A percentile compares a stretch with the other conserved stretches of the same genome.
Conservation (phyloP, 2,888 invertebrate genomes). For the Margaritifera margaritifera region DNA sequence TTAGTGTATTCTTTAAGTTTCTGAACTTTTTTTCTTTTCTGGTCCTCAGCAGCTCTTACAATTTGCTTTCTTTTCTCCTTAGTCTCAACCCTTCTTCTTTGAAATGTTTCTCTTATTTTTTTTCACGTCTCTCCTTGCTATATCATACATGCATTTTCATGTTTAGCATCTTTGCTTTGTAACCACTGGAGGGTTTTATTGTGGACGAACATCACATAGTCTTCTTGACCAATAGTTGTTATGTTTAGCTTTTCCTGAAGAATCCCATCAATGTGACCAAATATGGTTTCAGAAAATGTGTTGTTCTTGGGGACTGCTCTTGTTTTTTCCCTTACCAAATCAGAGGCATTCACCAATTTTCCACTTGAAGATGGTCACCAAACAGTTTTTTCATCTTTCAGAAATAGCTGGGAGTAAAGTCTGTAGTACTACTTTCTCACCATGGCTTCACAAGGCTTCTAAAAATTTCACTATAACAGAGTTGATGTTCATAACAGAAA, state of each 20-base stretch:
- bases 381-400: conserved; percentile 16
- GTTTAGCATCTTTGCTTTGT: conserved; percentile 8
- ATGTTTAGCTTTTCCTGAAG: conserved; percentile 24
- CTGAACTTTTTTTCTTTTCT: conserved; percentile 13
- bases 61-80: conserved; percentile 18
- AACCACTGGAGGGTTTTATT: conserved; percentile 28
- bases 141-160: conserved; percentile 8
- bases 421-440: conserved; percentile 17
- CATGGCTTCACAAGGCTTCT: conserved; percentile 17
- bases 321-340: conserved; percentile 2
- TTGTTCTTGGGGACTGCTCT: conserved; percentile 9
- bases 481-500: conserved; percentile 12
- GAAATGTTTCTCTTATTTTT: conserved; percentile 9
- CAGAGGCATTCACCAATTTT: conserved; percentile 10
- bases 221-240: conserved; percentile 11
- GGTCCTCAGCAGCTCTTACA: conserved; percentile 9
- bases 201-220: conserved; percentile 21
- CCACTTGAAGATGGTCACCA: conserved; percentile 25
- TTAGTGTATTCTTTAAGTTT: conserved; percentile 12
- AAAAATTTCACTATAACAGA: conserved; percentile 16
- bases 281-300: conserved; percentile 20
- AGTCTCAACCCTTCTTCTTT: conserved; percentile 23
- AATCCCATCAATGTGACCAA: conserved; percentile 20
- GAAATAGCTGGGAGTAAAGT: conserved; percentile 11
- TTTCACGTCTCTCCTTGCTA: conserved; percentile 15